Percentiles rank a stretch among this genome's conserved stretches.
Evolutionary conservation across 1,140 invertebrate genomes (phyloP).

Genomic region (Bombus difficillimus): DNA sequence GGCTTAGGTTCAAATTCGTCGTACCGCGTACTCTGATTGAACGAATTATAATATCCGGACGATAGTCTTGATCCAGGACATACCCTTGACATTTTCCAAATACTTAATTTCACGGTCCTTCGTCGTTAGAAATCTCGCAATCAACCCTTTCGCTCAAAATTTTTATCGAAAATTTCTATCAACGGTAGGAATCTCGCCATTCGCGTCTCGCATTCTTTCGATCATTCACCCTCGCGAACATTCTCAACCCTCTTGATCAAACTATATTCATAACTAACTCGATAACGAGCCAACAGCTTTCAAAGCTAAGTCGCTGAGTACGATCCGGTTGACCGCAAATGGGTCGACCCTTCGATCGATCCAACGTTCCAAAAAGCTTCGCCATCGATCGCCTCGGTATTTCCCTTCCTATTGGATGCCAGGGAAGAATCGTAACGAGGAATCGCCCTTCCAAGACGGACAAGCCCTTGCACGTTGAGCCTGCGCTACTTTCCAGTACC

Average conservation of each 20-base stretch:
- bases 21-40: too few relatives aligned
- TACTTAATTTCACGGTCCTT: too few relatives aligned
- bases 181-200: too few relatives aligned
- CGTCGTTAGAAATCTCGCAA: too few relatives aligned
- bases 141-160: too few relatives aligned
- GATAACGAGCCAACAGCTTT: neutral
- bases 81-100: too few relatives aligned
- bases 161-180: neutral
- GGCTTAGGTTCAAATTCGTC: neutral
- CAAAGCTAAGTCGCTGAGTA: neutral
- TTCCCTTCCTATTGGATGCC: neutral
- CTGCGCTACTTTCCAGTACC: constrained; percentile 1
- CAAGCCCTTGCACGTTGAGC: neutral
- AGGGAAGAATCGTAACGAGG: neutral
- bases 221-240: neutral
- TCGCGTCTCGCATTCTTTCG: too few relatives aligned
- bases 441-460: constrained; percentile 47
- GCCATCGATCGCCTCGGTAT: neutral
- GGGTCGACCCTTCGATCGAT: neutral
- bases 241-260: neutral
- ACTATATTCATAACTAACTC: neutral
- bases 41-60: too few relatives aligned
- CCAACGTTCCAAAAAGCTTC: neutral
- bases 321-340: too few relatives aligned
- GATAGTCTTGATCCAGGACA: too few relatives aligned